Conservation (phyloP, 1,140 invertebrate species). For the Leptinotarsa undecemlineata region DNA sequence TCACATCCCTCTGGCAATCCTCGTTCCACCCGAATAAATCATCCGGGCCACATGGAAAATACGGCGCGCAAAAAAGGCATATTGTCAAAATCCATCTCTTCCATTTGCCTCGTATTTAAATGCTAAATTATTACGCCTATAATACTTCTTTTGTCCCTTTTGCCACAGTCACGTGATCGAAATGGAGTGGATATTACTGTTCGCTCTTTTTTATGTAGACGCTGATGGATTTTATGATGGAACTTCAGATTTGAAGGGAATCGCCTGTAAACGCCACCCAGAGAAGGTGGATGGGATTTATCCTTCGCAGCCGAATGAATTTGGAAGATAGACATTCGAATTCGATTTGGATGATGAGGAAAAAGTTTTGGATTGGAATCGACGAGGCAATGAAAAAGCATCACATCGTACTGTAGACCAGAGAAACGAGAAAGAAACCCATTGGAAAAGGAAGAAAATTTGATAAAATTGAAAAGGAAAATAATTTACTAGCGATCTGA, state of each 20-base stretch:
- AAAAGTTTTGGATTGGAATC: constrained; percentile 2
- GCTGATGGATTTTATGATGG: constrained; percentile 18
- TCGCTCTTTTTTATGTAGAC: constrained; percentile 15
- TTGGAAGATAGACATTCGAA: constrained; percentile 11
- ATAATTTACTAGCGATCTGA: no score
- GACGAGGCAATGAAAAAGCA: not conserved
- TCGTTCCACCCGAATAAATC: not conserved
- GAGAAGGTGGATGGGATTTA: not conserved
- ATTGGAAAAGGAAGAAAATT: no score
- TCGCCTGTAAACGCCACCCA: not conserved
- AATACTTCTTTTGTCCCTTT: constrained; percentile 13
- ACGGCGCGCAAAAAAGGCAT: constrained; percentile 15
- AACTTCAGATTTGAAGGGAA: constrained; percentile 12
- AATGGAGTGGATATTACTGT: constrained; percentile 23
- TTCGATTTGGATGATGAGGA: constrained; percentile 11
- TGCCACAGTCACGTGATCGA: constrained; percentile 8
- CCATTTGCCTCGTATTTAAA: constrained; percentile 24
- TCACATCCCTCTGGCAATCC: constrained; percentile 15
- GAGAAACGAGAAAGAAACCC: no score
- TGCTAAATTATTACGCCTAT: constrained; percentile 13
- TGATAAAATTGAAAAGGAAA: no score
- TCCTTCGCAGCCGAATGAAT: constrained; percentile 18
- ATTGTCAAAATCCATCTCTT: constrained; percentile 22
- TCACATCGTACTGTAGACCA: not conserved
- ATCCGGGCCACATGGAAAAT: not conserved